phyloP scores from a whole-genome alignment of 2,113 vertebrate species.

The Serinus canaria region DNA sequence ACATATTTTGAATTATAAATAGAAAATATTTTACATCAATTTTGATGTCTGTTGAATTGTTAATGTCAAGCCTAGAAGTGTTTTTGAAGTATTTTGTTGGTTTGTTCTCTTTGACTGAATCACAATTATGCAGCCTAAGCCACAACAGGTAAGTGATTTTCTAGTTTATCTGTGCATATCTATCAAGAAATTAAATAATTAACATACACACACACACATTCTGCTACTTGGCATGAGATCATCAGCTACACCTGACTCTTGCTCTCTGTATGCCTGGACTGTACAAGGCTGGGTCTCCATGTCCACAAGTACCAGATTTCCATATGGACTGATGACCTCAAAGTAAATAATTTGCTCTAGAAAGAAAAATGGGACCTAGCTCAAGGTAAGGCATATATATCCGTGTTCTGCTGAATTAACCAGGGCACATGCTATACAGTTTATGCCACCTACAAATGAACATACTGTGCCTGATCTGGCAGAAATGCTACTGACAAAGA shows the following conservation, averaged over 20 bases:
- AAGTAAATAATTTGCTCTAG: background rate
- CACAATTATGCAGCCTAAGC: background rate
- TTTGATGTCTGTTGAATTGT: conserved; percentile 10
- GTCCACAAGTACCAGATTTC: background rate
- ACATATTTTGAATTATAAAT: background rate
- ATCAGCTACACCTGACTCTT: background rate
- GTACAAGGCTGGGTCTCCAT: background rate
- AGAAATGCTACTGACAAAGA: background rate
- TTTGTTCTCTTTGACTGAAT: background rate
- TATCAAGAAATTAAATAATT: background rate
- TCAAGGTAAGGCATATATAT: background rate
- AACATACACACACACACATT: background rate
- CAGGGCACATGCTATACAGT: background rate
- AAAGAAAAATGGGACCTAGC: background rate
- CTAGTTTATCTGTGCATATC: background rate
- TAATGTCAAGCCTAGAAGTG: background rate
- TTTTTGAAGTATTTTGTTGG: background rate
- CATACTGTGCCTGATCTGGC: background rate
- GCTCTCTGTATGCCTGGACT: background rate
- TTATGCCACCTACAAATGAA: background rate
- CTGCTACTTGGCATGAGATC: background rate
- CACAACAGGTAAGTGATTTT: background rate
- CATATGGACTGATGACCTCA: background rate
- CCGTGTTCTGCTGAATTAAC: background rate
- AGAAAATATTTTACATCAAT: background rate